phyloP scores from a whole-genome alignment of 2,888 invertebrate genomes.

The Protophormia terraenovae region DNA sequence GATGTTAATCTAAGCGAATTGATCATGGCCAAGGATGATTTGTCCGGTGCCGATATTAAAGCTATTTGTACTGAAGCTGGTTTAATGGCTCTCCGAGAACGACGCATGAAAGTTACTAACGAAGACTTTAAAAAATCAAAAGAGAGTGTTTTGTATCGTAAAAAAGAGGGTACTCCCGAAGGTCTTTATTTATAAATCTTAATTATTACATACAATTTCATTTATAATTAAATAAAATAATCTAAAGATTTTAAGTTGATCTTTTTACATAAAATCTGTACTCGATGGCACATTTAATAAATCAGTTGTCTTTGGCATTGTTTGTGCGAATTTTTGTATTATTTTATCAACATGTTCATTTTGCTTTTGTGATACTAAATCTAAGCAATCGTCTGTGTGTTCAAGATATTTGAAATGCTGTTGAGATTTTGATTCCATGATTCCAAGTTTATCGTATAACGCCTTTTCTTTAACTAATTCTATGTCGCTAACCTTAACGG shows the following conservation, averaged over 20 bases:
- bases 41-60: slow-evolving; percentile 98
- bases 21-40: slow-evolving; percentile 99
- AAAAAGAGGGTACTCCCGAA: slow-evolving; percentile 99
- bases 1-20: slow-evolving; percentile 98
- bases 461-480: slow-evolving; percentile 42
- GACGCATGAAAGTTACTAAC: slow-evolving; percentile 99
- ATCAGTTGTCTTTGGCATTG: slow-evolving; percentile 69
- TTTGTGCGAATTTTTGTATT: slow-evolving; percentile 57
- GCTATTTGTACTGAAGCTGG: slow-evolving; percentile 99
- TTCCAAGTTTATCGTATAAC: slow-evolving; percentile 31
- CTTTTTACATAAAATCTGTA: slow-evolving; percentile 26
- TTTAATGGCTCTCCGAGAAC: slow-evolving; percentile 97
- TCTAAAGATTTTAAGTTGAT: slow-evolving; percentile 20
- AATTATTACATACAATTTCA: slow-evolving; percentile 72
- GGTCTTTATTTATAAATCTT: slow-evolving; percentile 98
- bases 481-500: background rate
- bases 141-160: slow-evolving; percentile 98
- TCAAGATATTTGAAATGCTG: slow-evolving; percentile 71
- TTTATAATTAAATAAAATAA: slow-evolving; percentile 60
- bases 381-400: slow-evolving; percentile 62
- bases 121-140: slow-evolving; percentile 99
- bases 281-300: slow-evolving; percentile 57
- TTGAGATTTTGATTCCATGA: slow-evolving; percentile 59
- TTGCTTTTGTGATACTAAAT: slow-evolving; percentile 70
- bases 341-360: slow-evolving; percentile 70